A percentile compares a stretch with the other conserved stretches of the same genome.
phyloP scores from a whole-genome alignment of 2,113 vertebrate species.

The Anser brachyrhynchus region DNA sequence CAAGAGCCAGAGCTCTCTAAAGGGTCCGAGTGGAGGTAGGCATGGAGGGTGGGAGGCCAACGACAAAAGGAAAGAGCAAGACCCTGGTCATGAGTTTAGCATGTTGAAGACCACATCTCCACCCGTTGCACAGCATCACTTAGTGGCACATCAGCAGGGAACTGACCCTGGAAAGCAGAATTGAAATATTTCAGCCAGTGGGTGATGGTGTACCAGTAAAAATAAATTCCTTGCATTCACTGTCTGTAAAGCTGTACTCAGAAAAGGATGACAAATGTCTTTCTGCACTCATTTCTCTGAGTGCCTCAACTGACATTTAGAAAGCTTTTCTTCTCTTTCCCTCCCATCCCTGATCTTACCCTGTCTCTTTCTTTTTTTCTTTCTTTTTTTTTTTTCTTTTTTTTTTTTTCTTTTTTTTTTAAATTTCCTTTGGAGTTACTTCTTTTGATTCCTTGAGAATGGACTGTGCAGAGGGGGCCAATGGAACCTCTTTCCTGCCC shows the following conservation, averaged over 20 bases:
- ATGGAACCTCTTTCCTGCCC: neutral
- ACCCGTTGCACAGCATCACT: no score
- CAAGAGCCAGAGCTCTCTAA: neutral
- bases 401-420: no score
- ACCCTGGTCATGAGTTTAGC: neutral
- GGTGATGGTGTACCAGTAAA: neutral
- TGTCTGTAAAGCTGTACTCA: neutral
- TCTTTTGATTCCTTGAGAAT: neutral
- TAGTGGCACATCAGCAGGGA: neutral
- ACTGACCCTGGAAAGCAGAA: neutral
- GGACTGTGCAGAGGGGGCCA: neutral
- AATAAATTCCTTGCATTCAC: neutral
- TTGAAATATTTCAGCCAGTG: neutral
- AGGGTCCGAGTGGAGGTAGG: neutral
- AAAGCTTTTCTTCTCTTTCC: neutral
- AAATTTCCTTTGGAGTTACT: neutral
- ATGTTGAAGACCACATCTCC: neutral
- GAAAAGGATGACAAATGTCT: neutral
- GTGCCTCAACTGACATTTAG: neutral
- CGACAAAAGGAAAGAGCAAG: neutral
- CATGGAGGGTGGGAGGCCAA: accelerated
- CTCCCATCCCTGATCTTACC: neutral
- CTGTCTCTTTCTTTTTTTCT: neutral
- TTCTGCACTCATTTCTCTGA: neutral
- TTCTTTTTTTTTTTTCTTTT: no score